Evolutionary conservation across 2,113 vertebrate species (phyloP).

Genomic region (Calonectris borealis): DNA sequence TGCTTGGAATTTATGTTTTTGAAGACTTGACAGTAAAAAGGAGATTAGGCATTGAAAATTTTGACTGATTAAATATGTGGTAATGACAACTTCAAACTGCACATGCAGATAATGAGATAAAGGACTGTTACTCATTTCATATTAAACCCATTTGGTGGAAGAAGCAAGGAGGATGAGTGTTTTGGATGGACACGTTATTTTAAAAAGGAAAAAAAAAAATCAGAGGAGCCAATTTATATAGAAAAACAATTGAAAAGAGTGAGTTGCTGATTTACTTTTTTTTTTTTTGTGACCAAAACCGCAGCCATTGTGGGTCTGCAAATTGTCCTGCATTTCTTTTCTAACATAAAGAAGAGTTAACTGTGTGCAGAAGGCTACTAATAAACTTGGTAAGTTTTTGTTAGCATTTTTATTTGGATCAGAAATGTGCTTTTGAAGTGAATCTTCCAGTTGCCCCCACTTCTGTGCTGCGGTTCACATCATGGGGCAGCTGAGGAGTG

Average conservation of each 20-base stretch:
- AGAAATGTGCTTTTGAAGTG: not conserved
- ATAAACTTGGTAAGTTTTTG: not conserved
- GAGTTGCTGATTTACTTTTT: not conserved
- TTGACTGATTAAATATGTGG: not conserved
- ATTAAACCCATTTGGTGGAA: conserved; percentile 10
- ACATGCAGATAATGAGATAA: conserved; percentile 3
- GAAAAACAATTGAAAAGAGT: not conserved
- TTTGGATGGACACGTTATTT: not conserved
- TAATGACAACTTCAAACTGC: conserved; percentile 25
- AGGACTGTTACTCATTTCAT: not conserved
- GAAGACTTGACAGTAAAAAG: not conserved
- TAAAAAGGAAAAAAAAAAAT: not conserved
- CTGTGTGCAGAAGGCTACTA: not conserved
- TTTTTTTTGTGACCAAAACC: not conserved
- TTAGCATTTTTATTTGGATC: not conserved
- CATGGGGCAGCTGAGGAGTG: not conserved
- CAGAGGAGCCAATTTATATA: not conserved
- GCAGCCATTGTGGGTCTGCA: not conserved
- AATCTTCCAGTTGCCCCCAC: not conserved
- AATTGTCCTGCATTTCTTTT: not conserved
- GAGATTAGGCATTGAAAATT: not conserved
- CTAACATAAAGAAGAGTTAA: not conserved
- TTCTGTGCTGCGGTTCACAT: not conserved
- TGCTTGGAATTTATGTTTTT: conserved; percentile 1
- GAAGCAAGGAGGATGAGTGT: not conserved